Percentiles rank a stretch among this genome's conserved stretches.
Evolutionary conservation across 2,797 vertebrate genomes (phyloP).

Genomic region (Amphiprion clarkii): DNA sequence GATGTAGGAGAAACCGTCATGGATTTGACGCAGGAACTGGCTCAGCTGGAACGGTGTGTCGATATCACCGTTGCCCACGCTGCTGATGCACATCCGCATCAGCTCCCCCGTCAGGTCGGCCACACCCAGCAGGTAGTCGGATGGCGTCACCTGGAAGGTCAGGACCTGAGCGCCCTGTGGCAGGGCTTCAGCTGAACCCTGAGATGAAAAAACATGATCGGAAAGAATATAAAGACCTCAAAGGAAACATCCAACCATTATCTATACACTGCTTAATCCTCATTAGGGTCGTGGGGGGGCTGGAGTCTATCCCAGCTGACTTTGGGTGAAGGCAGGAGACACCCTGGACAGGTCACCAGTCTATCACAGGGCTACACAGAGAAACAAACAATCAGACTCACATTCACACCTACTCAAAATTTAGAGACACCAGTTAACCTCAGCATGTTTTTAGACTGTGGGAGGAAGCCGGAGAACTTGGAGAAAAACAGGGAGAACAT

Average conservation of each 20-base stretch:
- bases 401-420: no score
- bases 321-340: no score
- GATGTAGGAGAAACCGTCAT: conserved; percentile 96
- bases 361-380: no score
- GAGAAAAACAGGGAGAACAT: no score
- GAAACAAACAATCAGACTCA: no score
- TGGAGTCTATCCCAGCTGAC: no score
- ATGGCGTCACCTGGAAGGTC: conserved; percentile 93
- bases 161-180: conserved; percentile 70
- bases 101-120: conserved; percentile 97
- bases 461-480: no score
- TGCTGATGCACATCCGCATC: conserved; percentile 98
- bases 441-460: no score
- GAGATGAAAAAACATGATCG: not conserved
- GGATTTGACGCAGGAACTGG: conserved; percentile 95
- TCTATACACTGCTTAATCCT: no score
- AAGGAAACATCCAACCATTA: not conserved
- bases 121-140: conserved; percentile 96
- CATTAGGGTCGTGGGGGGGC: no score
- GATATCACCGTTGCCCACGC: conserved; percentile 97
- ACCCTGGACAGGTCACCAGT: no score
- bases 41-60: conserved; percentile 98
- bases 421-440: no score
- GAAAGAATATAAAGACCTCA: not conserved
- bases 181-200: conserved; percentile 65